These are phyloP conservation scores for Cyaniris semiargus DNA, from an alignment of 2,888 invertebrate species.

Conservation along the genomic window DNA sequence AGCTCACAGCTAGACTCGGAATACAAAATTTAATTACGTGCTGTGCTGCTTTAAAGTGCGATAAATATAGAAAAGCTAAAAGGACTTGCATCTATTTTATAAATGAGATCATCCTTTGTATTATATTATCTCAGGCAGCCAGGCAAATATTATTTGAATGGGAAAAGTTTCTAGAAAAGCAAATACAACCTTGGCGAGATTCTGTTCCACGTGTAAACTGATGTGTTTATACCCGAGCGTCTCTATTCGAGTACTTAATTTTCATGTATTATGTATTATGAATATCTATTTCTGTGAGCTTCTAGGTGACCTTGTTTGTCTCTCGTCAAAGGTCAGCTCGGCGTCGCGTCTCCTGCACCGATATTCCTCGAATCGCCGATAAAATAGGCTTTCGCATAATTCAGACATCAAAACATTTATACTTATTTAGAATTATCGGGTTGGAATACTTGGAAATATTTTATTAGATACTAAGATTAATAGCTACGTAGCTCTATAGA, in stretches of 20 bases:
- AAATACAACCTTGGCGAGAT: neutral
- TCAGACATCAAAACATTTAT: neutral
- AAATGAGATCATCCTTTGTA: neutral
- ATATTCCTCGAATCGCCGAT: neutral
- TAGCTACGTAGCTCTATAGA: too few species aligned
- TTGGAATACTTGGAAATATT: neutral
- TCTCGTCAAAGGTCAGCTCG: neutral
- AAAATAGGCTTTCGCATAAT: constrained; percentile 15
- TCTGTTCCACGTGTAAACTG: neutral
- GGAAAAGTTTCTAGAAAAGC: neutral
- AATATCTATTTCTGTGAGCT: constrained; percentile 11
- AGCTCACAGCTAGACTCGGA: neutral
- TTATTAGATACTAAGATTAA: neutral
- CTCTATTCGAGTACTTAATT: neutral
- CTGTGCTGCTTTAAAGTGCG: neutral
- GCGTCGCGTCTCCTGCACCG: neutral
- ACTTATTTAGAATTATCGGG: neutral
- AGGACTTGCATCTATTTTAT: neutral
- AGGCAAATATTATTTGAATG: neutral
- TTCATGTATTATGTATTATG: neutral
- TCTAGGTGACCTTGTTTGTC: constrained; percentile 5
- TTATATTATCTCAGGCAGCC: neutral
- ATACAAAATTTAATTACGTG: neutral
- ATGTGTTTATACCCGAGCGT: neutral
- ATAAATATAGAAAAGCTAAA: neutral